Conservation (phyloP, 2,113 vertebrate genomes). For the Trichomycterus rosablanca region DNA sequence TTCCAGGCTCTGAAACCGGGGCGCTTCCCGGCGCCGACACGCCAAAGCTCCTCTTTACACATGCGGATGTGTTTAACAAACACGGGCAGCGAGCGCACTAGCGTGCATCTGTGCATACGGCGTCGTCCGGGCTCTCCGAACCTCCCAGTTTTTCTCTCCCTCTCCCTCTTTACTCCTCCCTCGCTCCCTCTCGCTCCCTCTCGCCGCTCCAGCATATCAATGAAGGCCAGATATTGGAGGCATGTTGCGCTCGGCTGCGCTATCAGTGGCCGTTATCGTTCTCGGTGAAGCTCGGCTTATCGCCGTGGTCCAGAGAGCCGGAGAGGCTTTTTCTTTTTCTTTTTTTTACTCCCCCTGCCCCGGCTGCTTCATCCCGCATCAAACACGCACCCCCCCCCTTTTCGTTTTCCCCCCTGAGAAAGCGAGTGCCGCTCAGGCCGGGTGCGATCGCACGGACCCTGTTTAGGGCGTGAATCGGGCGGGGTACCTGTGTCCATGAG, state of each 20-base stretch:
- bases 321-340: constrained; percentile 53
- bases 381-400: constrained; percentile 91
- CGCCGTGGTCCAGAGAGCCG: constrained; percentile 97
- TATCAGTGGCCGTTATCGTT: constrained; percentile 99
- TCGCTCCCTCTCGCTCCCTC: constrained; percentile 27
- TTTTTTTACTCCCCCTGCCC: constrained; percentile 44
- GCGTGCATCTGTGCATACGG: constrained; percentile 35
- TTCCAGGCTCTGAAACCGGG: neutral
- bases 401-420: too few relatives aligned
- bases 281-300: constrained; percentile 99
- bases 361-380: constrained; percentile 90
- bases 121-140: constrained; percentile 56
- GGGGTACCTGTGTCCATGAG: constrained; percentile 99
- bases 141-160: constrained; percentile 11
- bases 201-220: constrained; percentile 50
- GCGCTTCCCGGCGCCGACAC: constrained; percentile 54
- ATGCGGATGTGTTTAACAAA: constrained; percentile 8
- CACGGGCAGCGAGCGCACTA: constrained; percentile 1
- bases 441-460: constrained; percentile 99
- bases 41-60: constrained; percentile 45
- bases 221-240: constrained; percentile 85
- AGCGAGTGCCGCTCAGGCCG: constrained; percentile 94
- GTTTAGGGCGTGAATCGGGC: constrained; percentile 99
- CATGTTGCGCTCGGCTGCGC: constrained; percentile 94
- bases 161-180: constrained; percentile 15